Percentiles rank a stretch among this genome's conserved stretches.
These are phyloP conservation scores for Pipistrellus pipistrellus DNA, from an alignment of 2,797 vertebrate genomes.

Conservation along the genomic window DNA sequence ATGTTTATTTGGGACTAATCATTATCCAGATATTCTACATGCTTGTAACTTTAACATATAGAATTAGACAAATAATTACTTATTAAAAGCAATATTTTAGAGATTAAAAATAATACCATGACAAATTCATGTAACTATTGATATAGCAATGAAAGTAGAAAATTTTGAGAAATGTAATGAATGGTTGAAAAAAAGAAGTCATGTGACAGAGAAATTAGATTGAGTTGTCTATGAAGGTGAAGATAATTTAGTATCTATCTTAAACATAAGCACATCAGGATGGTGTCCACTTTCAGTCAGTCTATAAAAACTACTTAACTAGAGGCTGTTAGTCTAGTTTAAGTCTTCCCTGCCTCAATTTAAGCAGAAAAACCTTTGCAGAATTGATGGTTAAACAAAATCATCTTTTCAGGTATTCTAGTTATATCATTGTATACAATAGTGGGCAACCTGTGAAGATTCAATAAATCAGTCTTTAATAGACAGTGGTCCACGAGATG, in stretches of 20 bases:
- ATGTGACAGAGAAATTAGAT: conserved; percentile 19
- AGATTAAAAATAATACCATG: background rate
- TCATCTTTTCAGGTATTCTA: background rate
- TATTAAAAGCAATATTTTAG: background rate
- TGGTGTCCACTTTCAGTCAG: background rate
- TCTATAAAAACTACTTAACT: background rate
- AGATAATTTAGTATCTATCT: background rate
- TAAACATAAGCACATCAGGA: background rate
- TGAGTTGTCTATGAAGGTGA: background rate
- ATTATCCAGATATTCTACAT: background rate
- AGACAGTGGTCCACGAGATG: background rate
- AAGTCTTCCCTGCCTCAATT: background rate
- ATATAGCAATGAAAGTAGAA: background rate
- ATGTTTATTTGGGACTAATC: background rate
- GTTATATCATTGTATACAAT: background rate
- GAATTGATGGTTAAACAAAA: conserved; percentile 22
- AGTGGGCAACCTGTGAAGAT: background rate
- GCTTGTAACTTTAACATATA: background rate
- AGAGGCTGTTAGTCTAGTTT: background rate
- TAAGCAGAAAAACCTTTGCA: background rate
- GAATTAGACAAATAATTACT: background rate
- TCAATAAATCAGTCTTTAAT: background rate
- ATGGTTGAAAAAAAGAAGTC: background rate
- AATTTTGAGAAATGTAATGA: conserved; percentile 40
- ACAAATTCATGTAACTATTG: background rate